Percentiles rank a stretch among this genome's conserved stretches.
Evolutionary conservation across 2,797 vertebrate species (phyloP).

Genomic region (Sparus aurata): DNA sequence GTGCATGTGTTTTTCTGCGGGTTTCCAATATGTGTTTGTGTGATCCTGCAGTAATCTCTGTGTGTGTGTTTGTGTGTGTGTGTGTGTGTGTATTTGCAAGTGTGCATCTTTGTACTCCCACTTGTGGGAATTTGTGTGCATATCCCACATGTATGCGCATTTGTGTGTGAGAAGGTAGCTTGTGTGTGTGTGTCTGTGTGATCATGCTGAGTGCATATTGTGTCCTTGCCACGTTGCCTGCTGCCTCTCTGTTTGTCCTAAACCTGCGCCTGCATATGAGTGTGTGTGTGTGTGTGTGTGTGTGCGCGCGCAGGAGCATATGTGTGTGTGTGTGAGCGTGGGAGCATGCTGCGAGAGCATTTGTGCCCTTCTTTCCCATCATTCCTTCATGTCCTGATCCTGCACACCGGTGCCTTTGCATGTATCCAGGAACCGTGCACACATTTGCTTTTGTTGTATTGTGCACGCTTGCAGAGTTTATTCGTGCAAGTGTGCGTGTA

Average conservation of each 20-base stretch:
- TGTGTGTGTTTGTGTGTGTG: slow-evolving; percentile 1
- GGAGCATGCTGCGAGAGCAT: slow-evolving; percentile 48
- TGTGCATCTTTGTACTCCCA: slow-evolving; percentile 1
- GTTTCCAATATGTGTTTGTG: slow-evolving; percentile 10
- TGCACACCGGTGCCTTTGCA: slow-evolving; percentile 30
- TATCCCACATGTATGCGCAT: slow-evolving; percentile 20
- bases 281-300: slow-evolving; percentile 25
- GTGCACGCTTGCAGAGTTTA: slow-evolving; percentile 9
- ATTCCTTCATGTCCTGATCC: slow-evolving; percentile 26
- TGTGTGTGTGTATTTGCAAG: slow-evolving; percentile 18
- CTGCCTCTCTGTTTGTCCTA: slow-evolving; percentile 60
- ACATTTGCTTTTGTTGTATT: slow-evolving; percentile 22
- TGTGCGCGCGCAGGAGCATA: background rate
- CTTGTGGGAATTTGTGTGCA: background rate
- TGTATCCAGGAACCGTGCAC: slow-evolving; percentile 18
- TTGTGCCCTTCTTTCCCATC: slow-evolving; percentile 25
- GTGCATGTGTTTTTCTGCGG: slow-evolving; percentile 19
- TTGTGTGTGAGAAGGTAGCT: slow-evolving; percentile 19
- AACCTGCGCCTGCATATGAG: slow-evolving; percentile 57
- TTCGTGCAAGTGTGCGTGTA: slow-evolving; percentile 7
- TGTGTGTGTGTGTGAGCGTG: slow-evolving; percentile 12
- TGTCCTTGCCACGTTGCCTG: slow-evolving; percentile 66
- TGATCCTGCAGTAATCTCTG: slow-evolving; percentile 16
- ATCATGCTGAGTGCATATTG: slow-evolving; percentile 57
- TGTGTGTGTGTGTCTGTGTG: slow-evolving; percentile 12